A percentile compares a stretch with the other conserved stretches of the same genome.
These are phyloP conservation scores for Cromileptes altivelis DNA, from an alignment of 2,113 vertebrate genomes.

Conservation along the genomic window DNA sequence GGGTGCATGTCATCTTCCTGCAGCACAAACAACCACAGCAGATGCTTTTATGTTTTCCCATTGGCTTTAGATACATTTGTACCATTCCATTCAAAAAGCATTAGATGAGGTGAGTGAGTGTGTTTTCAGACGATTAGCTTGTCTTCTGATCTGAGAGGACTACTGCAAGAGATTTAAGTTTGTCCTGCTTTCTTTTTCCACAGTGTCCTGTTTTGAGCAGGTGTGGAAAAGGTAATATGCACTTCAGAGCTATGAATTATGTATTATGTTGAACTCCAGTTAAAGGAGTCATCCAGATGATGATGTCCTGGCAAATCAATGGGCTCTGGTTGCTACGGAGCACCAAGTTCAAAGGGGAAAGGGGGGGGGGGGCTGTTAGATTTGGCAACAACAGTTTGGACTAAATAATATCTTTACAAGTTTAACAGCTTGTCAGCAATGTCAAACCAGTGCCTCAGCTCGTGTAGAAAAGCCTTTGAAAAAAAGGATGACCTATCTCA, in stretches of 20 bases:
- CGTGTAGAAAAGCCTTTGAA: background rate
- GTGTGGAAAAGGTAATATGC: background rate
- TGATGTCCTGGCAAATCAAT: constrained; percentile 27
- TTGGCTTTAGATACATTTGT: background rate
- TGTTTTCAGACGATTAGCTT: background rate
- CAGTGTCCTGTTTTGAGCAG: background rate
- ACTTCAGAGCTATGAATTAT: constrained; percentile 35
- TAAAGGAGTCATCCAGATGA: constrained; percentile 16
- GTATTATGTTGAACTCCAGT: constrained; percentile 30
- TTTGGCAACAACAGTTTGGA: constrained; percentile 7
- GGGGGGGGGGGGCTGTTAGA: background rate
- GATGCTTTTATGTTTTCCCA: background rate
- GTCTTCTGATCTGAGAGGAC: background rate
- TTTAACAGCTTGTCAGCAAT: constrained; percentile 39
- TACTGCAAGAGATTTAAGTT: background rate
- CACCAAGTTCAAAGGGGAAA: constrained; percentile 1
- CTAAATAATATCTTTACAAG: constrained; percentile 38
- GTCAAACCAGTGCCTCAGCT: background rate
- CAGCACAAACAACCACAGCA: background rate
- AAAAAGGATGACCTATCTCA: constrained; percentile 14
- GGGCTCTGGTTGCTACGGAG: constrained; percentile 17
- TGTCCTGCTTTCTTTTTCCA: constrained; percentile 1
- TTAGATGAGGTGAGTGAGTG: background rate
- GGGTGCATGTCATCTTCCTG: background rate
- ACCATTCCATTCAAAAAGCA: background rate